These are phyloP conservation scores for Microplitis demolitor DNA, from an alignment of 1,140 invertebrate species.

Conservation along the genomic window DNA sequence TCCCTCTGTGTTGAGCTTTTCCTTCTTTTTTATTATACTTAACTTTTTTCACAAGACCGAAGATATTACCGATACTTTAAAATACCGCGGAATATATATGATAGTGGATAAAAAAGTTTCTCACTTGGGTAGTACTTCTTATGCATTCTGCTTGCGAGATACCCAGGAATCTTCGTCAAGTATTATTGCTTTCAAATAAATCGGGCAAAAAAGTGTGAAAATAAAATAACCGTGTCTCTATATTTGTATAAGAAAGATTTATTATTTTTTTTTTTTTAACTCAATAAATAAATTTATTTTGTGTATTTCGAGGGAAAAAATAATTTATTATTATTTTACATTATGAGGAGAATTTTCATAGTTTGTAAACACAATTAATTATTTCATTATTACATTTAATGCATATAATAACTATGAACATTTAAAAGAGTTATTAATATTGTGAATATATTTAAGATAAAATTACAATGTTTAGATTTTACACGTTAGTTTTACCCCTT, in stretches of 20 bases:
- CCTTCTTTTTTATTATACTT: not conserved
- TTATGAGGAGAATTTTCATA: no score
- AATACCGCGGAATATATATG: constrained; percentile 1
- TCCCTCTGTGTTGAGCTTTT: not conserved
- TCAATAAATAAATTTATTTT: no score
- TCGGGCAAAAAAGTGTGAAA: not conserved
- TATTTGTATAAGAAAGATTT: not conserved
- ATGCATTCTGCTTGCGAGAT: not conserved
- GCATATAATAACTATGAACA: no score
- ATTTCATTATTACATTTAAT: no score
- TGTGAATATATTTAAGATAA: no score
- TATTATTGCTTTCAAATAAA: not conserved
- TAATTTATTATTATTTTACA: no score
- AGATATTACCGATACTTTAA: constrained; percentile 23
- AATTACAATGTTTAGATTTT: not conserved
- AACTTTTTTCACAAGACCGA: not conserved
- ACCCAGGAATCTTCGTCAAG: not conserved
- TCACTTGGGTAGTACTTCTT: not conserved
- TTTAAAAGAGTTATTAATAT: no score
- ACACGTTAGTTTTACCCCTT: not conserved
- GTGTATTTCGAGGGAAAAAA: no score
- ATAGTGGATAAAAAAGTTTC: constrained; percentile 8
- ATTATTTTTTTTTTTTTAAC: no score
- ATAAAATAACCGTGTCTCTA: not conserved
- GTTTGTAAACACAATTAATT: no score